A percentile compares a stretch with the other conserved stretches of the same genome.
phyloP scores from a whole-genome alignment of 53 echinoderm and acorn worm species.

The Henricia sp. region DNA sequence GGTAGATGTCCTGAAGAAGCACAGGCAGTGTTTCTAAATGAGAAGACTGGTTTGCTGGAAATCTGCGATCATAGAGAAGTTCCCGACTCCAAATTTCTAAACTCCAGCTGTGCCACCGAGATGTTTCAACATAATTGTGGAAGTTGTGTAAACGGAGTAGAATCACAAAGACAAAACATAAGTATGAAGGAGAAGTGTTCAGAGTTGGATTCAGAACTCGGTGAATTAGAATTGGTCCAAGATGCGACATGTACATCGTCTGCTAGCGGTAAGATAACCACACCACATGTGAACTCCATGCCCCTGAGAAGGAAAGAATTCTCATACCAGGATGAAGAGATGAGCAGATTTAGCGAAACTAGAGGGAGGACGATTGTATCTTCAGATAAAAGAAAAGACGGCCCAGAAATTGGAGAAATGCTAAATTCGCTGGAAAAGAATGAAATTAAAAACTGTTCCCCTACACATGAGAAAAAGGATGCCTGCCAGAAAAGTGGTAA shows the following conservation, averaged over 20 bases:
- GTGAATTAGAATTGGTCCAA: constrained; percentile 41
- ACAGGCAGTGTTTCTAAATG: too few species aligned
- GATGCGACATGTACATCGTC: constrained; percentile 35
- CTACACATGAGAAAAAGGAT: not conserved
- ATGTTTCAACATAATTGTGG: too few species aligned
- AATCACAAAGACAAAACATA: too few species aligned
- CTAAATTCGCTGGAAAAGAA: not conserved
- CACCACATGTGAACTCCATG: not conserved
- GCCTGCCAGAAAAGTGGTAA: not conserved
- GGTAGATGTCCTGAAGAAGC: too few species aligned
- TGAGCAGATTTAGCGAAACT: not conserved
- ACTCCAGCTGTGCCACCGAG: too few species aligned
- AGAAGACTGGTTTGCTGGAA: too few species aligned
- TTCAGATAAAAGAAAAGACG: too few species aligned
- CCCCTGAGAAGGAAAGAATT: not conserved
- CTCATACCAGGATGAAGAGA: not conserved
- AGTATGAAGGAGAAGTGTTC: not conserved
- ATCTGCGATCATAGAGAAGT: too few species aligned
- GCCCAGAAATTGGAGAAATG: not conserved
- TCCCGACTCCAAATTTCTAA: too few species aligned
- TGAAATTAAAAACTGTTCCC: not conserved
- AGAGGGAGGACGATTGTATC: too few species aligned
- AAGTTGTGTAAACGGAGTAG: too few species aligned
- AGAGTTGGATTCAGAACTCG: constrained; percentile 45
- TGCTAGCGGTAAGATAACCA: constrained; percentile 22